Percentiles rank a stretch among this genome's conserved stretches.
These are phyloP conservation scores for Aromia moschata DNA, from an alignment of 2,888 invertebrate genomes.

Conservation along the genomic window DNA sequence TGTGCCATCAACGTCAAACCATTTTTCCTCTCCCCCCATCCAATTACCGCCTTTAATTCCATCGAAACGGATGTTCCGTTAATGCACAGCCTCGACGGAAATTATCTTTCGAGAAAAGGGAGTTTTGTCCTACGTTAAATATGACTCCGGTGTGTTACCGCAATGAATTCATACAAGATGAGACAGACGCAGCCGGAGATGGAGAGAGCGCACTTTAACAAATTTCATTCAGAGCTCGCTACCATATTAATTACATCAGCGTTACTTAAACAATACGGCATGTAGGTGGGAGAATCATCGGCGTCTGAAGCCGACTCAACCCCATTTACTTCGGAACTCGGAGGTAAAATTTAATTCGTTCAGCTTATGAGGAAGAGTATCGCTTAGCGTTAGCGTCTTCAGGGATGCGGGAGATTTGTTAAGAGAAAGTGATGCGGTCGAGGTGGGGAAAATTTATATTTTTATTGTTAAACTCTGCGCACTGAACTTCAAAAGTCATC, in stretches of 20 bases:
- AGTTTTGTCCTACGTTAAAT: no score
- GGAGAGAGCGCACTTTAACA: conserved; percentile 5
- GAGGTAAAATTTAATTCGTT: background rate
- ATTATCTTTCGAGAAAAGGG: no score
- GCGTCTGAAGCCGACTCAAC: no score
- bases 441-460: no score
- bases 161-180: conserved; percentile 11
- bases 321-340: background rate
- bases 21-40: no score
- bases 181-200: background rate
- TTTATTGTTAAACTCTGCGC: no score
- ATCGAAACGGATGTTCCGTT: no score
- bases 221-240: conserved; percentile 8
- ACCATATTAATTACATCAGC: conserved; percentile 10
- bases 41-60: no score
- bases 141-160: background rate
- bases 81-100: no score
- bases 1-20: no score
- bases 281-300: background rate
- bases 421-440: no score
- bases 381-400: background rate
- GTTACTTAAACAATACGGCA: background rate
- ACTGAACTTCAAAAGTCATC: no score
- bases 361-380: background rate
- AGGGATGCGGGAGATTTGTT: background rate